Base-by-base conservation (phyloP, 2,113 vertebrate species). In the Hyperopisus bebe region DNA sequence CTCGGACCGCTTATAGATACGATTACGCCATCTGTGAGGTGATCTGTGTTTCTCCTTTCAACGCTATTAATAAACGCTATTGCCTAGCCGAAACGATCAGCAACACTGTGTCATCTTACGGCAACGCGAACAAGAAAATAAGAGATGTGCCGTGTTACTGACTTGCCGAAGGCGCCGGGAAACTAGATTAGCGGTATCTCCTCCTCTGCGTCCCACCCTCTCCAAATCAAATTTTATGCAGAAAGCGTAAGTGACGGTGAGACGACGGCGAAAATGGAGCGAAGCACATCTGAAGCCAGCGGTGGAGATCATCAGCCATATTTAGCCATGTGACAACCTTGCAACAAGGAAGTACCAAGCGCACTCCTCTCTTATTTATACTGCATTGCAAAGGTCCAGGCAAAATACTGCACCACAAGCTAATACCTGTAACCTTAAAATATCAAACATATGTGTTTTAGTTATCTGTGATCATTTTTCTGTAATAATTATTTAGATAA, bases 271-370 rank as follows among this genome's bases (percentile, higher is more conserved):
- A 31, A 39, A 74, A 47, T 17, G 11, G 62, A 88, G 62, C 6
- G 50, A n/a, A 88, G 91, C 88, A 27, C 7, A 62, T 87, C 39
- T 87, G 50, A 90, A 48, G 42, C 3, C 11, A 4, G 51, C 90
- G 62, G 35, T 15, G 80, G n/a, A 82, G 35, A 51, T 53, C 51
- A 21, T 1, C 87, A 31, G 55, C 91, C 91, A 47, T 88, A 80
- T 90, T 89, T 24, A 90, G 85, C 87, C 92, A 89, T 90, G 93
- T 94, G 92, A 93, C 92, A 47, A 44, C 15, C 88, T 83, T 24
- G 50, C 48, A 24, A 89, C 55, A 51, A 90, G 90, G 87, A 89
- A 89, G 90, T 86, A 86, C 84, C 53, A 19, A 80, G 74, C 11
- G 15, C 10, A 27, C 80, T 46, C 1, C 39, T 39, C 31, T 80